phyloP scores from a whole-genome alignment of 2,113 vertebrate species.

The Pachycephala philippinensis region DNA sequence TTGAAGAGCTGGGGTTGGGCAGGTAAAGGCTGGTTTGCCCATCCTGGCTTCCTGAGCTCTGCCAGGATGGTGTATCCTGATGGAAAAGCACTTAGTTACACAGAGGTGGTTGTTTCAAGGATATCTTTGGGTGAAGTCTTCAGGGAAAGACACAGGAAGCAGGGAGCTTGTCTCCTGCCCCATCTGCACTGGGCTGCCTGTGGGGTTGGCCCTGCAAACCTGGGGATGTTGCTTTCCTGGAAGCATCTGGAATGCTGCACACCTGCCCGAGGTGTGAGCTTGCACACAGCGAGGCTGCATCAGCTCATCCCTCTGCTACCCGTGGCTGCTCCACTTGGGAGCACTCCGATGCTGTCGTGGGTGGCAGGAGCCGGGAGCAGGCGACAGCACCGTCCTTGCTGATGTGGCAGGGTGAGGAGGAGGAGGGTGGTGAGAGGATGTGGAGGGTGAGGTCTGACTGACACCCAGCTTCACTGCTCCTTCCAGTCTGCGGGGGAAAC shows the following conservation, averaged over 20 bases:
- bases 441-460: not conserved
- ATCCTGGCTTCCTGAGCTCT: not conserved
- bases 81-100: not conserved
- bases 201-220: not conserved
- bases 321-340: accelerated
- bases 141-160: not conserved
- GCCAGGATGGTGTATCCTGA: not conserved
- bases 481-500: not conserved
- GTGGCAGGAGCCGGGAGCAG: not conserved
- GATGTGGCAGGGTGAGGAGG: not conserved
- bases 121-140: not conserved
- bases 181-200: not conserved
- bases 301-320: not conserved
- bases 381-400: accelerated
- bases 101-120: not conserved
- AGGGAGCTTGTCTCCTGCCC: not conserved
- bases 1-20: not conserved
- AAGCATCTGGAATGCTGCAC: not conserved
- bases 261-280: not conserved
- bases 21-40: not conserved
- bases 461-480: not conserved
- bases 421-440: not conserved
- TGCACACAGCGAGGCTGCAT: not conserved
- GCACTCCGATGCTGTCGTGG: not conserved
- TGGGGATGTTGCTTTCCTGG: not conserved